phyloP scores from a whole-genome alignment of 2,888 invertebrate species.

The Choristoneura rosaceana region DNA sequence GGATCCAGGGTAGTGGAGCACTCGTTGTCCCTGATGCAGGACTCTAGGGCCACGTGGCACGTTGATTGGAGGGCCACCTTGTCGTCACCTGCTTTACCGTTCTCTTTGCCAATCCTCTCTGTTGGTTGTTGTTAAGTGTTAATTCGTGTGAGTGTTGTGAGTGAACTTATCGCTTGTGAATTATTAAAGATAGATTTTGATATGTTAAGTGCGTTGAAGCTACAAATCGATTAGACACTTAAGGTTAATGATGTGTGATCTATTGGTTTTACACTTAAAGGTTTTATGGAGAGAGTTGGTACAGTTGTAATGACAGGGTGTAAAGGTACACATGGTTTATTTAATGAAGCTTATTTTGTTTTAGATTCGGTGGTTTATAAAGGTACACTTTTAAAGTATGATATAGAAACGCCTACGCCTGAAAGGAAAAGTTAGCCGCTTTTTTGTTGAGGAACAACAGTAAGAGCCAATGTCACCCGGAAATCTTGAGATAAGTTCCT shows the following conservation, averaged over 20 bases:
- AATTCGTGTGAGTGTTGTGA: slow-evolving; percentile 52
- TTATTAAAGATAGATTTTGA: neutral
- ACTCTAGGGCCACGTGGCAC: slow-evolving; percentile 93
- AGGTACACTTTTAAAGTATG: neutral
- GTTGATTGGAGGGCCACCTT: slow-evolving; percentile 91
- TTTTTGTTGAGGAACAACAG: slow-evolving; percentile 13
- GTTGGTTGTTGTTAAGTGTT: slow-evolving; percentile 70
- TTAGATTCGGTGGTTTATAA: slow-evolving; percentile 6
- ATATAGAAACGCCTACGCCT: slow-evolving; percentile 25
- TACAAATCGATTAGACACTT: neutral
- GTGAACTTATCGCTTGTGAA: slow-evolving; percentile 18
- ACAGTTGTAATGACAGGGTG: neutral
- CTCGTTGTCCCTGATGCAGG: slow-evolving; percentile 92
- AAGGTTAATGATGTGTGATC: slow-evolving; percentile 1
- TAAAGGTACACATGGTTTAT: neutral
- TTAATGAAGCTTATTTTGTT: slow-evolving; percentile 1
- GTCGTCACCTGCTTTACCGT: slow-evolving; percentile 83
- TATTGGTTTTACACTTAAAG: neutral
- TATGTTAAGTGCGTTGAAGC: slow-evolving; percentile 6
- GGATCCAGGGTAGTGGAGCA: slow-evolving; percentile 92
- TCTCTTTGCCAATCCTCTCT: slow-evolving; percentile 84
- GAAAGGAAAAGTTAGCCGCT: slow-evolving; percentile 28
- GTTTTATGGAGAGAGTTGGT: neutral
- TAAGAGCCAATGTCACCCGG: slow-evolving; percentile 18
- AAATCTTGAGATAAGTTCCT: slow-evolving; percentile 6